Evolutionary conservation across 2,888 invertebrate genomes (phyloP), one percentile per base, ranked within the genome.

Genomic region (Trilocha varians): DNA sequence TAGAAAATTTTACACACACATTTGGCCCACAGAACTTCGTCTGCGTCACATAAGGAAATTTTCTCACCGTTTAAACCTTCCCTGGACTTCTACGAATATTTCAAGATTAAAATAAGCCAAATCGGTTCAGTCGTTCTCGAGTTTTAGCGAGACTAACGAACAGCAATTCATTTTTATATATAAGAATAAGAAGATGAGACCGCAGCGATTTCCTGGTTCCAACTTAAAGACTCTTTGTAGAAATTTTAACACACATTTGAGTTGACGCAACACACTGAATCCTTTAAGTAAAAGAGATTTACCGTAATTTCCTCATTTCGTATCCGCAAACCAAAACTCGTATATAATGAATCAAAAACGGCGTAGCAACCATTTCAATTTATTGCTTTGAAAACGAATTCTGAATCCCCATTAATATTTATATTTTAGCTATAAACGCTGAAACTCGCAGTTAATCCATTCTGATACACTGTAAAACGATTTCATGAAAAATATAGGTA

Each of bases 331-430:
- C 8, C 25, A 25, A 25, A 25, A 25, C 25, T 25, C 25, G 25
- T 6, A 25, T 9, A 25, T 25, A 25, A 25, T 25, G 25, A 25
- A 25, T 36, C 36, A 43, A 43, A 16, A 17, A 18, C 34, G 38
- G 14, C 34, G 40, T 38, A 37, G 37, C 45, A 32, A 37, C 42
- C 33, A 17, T 36, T 13, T 32, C 45, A 13, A 33, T 16, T 34
- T 34, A 34, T 14, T 14, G 15, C 13, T 34, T 13, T 34, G 13
- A 34, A 15, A 34, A 34, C 13, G 16, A 16, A 36, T 16, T 14
- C 16, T 36, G 11, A 36, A 16, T 14, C n/a, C 36, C 11, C 14
- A 16, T 13, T 16, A 36, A 36, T 35, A 35, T 35, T 35, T 25
- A 25, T 25, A 25, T 25, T 25, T 25, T 25, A 25, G 25, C 25